Base-by-base conservation (phyloP, 1,140 invertebrate species). In the Stegodyphus mimosarum region DNA sequence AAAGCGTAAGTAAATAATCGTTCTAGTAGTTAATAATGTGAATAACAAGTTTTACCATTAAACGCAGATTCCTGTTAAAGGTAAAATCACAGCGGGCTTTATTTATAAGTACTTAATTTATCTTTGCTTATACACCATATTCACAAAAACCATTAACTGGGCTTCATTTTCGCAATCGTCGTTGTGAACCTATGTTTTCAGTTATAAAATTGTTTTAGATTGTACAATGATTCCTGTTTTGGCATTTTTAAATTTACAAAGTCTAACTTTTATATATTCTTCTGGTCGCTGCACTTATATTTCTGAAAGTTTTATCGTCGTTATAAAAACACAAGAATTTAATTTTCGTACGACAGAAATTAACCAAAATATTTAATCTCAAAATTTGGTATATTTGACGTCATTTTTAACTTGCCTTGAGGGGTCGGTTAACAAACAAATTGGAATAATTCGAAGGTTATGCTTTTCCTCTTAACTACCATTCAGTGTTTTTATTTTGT, bases 1-100 rank as follows among this genome's bases (percentile, higher is more conserved):
- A 91, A 93, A 93, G 89, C 90, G 94, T 95, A 92, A 93, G 93
- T 67, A 15, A 48, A 18, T 6, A 48, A 64, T 66, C 33, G 9
- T 77, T 6, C 3, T 1, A 55, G 11, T 18, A 17, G 13, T n/a
- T 67, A 67, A 7, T n/a, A 33, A 33, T 33, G 3, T 33, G 33
- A 33, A 33, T 33, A 33, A 18, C 18, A 18, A 67, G 66, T 67
- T 67, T 67, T 67, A 9, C 17, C 66, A n/a, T 18, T n/a, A 67
- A 67, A n/a, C 17, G 2, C 6, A 33, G 33, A 67, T 9, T 67
- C 6, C 13, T n/a, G 13, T 60, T 11, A 60, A 60, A 11, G 55
- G 55, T 60, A 60, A 1, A 60, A 33, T 1, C 15, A 60, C 55
- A 60, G 55, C 2, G 5, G 5, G 55, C 15, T 1, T 60, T 11